These are phyloP conservation scores for Plusia festucae DNA, from an alignment of 2,888 invertebrate species.

Conservation along the genomic window DNA sequence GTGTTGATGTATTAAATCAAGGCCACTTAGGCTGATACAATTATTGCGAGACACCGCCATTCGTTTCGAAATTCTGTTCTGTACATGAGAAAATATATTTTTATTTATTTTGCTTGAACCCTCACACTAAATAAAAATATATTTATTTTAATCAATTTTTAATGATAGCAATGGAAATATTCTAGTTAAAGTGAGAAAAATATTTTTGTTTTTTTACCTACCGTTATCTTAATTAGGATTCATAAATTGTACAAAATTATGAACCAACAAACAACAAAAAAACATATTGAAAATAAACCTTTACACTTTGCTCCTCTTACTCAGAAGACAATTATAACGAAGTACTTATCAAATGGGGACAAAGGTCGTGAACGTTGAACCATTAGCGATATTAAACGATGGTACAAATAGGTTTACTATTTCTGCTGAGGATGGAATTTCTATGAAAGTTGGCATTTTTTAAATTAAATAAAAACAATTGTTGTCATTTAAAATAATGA, in stretches of 20 bases:
- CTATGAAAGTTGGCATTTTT: not conserved
- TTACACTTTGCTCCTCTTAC: conserved; percentile 20
- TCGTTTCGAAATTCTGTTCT: not conserved
- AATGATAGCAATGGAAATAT: too few species aligned
- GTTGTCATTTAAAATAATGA: too few species aligned
- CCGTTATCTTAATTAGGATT: too few species aligned
- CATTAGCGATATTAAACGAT: conserved; percentile 20
- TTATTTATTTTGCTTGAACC: too few species aligned
- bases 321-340: conserved; percentile 24
- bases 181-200: too few species aligned
- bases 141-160: too few species aligned
- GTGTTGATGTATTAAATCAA: conserved; percentile 1
- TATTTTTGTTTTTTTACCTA: too few species aligned
- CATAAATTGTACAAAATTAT: not conserved
- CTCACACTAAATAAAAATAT: too few species aligned
- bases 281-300: conserved; percentile 10
- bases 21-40: not conserved
- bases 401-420: conserved; percentile 9
- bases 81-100: not conserved
- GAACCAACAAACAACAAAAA: not conserved
- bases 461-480: too few species aligned
- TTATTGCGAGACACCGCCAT: not conserved
- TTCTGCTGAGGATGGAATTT: not conserved
- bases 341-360: conserved; percentile 39
- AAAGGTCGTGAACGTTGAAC: conserved; percentile 45